These are phyloP conservation scores for Adrianichthys oophorus DNA, from an alignment of 2,797 vertebrate genomes.

Conservation along the genomic window DNA sequence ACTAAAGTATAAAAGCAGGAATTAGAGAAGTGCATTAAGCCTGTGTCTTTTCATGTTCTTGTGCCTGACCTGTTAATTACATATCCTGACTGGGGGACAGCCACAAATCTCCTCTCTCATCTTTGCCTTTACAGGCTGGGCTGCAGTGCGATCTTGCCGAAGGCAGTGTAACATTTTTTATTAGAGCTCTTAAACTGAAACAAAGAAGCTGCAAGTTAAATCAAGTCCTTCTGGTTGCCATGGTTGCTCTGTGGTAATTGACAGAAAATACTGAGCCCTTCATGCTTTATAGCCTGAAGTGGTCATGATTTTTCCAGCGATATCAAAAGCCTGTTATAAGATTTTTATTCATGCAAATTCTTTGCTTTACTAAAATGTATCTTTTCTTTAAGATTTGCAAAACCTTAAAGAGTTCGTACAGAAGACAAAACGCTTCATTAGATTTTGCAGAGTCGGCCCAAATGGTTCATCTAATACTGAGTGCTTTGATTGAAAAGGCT, in stretches of 20 bases:
- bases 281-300: constrained; percentile 11
- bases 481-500: background rate
- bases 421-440: constrained; percentile 4
- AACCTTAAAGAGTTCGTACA: background rate
- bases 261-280: constrained; percentile 40
- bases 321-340: constrained; percentile 17
- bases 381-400: constrained; percentile 4
- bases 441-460: constrained; percentile 3
- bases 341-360: constrained; percentile 5
- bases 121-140: constrained; percentile 16
- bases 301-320: constrained; percentile 4
- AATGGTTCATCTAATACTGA: background rate
- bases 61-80: constrained; percentile 62
- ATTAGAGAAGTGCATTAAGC: constrained; percentile 44
- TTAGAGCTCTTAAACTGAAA: constrained; percentile 40
- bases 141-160: constrained; percentile 15
- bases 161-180: constrained; percentile 44
- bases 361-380: background rate
- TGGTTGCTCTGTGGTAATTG: constrained; percentile 50
- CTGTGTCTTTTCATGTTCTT: constrained; percentile 22
- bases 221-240: constrained; percentile 29
- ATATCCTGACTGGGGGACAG: constrained; percentile 40
- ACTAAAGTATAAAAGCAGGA: constrained; percentile 24
- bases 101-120: constrained; percentile 43
- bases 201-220: constrained; percentile 20